Base-by-base conservation (phyloP, 2,797 vertebrate genomes). In the Phoebastria nigripes region DNA sequence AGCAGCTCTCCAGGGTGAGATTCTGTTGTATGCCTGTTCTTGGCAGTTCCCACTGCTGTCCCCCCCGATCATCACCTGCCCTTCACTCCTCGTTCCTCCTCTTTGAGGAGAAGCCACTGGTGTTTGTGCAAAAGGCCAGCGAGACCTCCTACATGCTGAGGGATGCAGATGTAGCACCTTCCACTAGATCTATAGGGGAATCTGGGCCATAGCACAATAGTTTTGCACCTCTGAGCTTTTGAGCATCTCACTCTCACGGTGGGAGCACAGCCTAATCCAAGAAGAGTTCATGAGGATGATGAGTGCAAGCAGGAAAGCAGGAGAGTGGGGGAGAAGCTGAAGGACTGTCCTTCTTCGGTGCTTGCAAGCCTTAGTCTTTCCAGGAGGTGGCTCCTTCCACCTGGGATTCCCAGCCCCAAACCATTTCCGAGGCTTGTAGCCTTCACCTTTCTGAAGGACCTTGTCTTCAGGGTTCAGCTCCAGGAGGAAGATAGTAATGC, bases 381-480 rank as follows among this genome's bases (percentile, higher is more conserved):
- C 89, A 86, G 87, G 72, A 80, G 67, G 58, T 44, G 80, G 44
- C 87, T 92, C 65, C 69, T 94, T 81, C 73, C 73, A 61, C 77
- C 42, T 33, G 89, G 35, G 49, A 76, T 82, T 82, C 72, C 71
- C 31, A n/a, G 3, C 22, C 33, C 31, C n/a, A n/a, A 51, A 22
- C 63, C 52, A 16, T 18, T 37, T 6, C 76, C 80, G 7, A 54
- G 39, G 35, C 54, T 58, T 6, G 42, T 1, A 4, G 42, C 69
- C 49, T 79, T 67, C 82, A 31, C 61, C 82, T 33, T 26, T n/a
- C 70, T 12, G 56, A 31, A 21, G 71, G 21, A 11, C 8, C 18
- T 12, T 6, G 37, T 39, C 80, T 58, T 15, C 21, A 18, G 41
- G 58, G 28, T 3, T 55, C 61, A 18, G 76, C 46, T n/a, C 31